Conservation (phyloP, 2,888 invertebrate species). For the Cacoxenus indagator region DNA sequence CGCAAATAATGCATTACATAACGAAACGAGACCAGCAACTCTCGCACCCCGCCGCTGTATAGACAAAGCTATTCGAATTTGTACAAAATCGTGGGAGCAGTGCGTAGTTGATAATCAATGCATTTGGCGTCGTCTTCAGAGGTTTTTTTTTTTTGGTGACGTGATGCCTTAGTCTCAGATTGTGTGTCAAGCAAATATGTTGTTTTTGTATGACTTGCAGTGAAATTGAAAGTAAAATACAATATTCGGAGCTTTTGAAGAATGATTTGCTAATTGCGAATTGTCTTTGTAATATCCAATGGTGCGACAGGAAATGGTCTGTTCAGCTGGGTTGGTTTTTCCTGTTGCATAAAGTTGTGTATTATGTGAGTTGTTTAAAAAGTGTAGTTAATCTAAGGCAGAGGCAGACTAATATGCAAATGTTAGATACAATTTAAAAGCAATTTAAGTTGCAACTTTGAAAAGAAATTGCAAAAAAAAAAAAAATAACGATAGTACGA, state of each 20-base stretch:
- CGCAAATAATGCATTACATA: not conserved
- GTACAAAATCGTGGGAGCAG: not conserved
- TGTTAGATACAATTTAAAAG: no score
- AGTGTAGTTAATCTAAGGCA: no score
- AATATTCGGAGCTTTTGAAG: not conserved
- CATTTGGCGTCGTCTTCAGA: not conserved
- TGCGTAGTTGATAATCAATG: not conserved
- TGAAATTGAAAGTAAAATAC: constrained; percentile 8
- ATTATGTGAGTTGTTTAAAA: no score
- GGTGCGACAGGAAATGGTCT: not conserved
- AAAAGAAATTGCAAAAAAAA: no score
- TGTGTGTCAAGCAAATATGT: constrained; percentile 8
- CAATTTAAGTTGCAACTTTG: no score
- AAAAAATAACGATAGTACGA: no score
- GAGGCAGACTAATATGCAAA: no score
- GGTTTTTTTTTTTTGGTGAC: not conserved
- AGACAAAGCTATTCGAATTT: not conserved
- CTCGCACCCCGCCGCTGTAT: not conserved
- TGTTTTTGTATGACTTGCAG: not conserved
- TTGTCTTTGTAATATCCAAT: not conserved
- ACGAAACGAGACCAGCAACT: not conserved
- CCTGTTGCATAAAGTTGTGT: not conserved
- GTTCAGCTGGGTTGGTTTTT: not conserved
- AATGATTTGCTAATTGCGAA: not conserved
- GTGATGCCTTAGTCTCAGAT: no score